These are phyloP conservation scores for Tetrao urogallus DNA, from an alignment of 2,113 vertebrate species.

Conservation along the genomic window DNA sequence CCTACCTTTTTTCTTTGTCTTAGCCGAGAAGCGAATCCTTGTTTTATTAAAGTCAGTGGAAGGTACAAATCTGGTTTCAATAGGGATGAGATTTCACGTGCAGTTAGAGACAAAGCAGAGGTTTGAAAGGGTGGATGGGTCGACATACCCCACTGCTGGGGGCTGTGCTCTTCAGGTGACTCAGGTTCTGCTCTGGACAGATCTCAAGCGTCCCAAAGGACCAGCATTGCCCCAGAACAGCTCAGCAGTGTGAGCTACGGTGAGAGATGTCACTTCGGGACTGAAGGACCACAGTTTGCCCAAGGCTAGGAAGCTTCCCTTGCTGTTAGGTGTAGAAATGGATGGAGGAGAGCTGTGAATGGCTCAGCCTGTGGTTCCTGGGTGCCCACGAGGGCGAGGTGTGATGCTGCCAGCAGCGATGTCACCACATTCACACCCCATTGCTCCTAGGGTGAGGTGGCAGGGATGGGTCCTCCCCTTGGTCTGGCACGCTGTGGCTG, in stretches of 20 bases:
- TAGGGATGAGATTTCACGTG: neutral
- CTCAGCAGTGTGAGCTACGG: accelerated
- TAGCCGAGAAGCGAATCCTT: neutral
- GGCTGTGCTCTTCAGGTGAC: accelerated
- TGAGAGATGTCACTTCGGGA: neutral
- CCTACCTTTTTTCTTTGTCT: neutral
- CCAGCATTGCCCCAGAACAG: neutral
- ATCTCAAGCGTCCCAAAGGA: neutral
- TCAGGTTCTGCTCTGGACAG: neutral
- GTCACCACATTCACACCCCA: neutral
- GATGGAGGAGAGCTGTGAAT: neutral
- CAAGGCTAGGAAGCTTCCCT: neutral
- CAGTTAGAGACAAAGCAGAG: neutral
- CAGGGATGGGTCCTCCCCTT: accelerated
- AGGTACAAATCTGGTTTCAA: neutral
- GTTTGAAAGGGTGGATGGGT: neutral
- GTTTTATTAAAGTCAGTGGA: neutral
- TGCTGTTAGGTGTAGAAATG: accelerated
- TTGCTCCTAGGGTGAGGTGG: neutral
- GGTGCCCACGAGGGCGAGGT: neutral
- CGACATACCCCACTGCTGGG: neutral
- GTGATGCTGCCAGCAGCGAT: neutral
- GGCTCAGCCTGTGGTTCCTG: neutral
- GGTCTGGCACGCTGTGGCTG: neutral
- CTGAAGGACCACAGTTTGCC: neutral